A percentile compares a stretch with the other conserved stretches of the same genome.
Evolutionary conservation across 2,888 invertebrate genomes (phyloP).

Genomic region (Polymixis flavicincta): DNA sequence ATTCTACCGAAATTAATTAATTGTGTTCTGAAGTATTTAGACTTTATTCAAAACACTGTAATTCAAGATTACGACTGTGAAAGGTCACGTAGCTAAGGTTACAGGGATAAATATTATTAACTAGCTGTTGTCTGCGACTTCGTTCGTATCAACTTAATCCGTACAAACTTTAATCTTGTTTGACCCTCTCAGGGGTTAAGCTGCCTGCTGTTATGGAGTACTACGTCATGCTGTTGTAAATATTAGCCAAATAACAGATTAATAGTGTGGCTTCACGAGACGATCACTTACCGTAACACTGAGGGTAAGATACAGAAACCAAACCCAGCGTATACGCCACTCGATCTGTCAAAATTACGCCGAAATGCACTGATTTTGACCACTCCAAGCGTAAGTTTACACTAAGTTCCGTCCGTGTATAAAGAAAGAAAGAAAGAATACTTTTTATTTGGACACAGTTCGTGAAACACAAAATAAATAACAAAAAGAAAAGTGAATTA

Average conservation of each 20-base stretch:
- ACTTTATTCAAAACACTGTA: conserved; percentile 4
- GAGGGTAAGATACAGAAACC: not conserved
- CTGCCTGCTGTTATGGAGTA: too few relatives aligned
- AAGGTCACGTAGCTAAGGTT: conserved; percentile 2
- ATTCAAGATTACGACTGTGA: not conserved
- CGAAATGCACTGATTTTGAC: not conserved
- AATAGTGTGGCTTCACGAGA: not conserved
- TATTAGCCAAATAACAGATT: too few relatives aligned
- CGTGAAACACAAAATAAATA: too few relatives aligned
- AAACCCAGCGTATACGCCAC: too few relatives aligned
- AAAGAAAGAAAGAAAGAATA: too few relatives aligned
- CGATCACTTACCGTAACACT: not conserved
- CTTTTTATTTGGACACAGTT: too few relatives aligned
- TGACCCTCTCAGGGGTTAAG: not conserved
- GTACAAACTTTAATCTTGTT: not conserved
- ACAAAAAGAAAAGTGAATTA: too few relatives aligned
- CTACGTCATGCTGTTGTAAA: too few relatives aligned
- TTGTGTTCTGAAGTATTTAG: conserved; percentile 12
- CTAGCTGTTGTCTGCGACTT: not conserved
- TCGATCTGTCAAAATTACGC: not conserved
- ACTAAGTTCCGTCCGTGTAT: not conserved
- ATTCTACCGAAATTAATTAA: conserved; percentile 10
- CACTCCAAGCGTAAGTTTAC: not conserved
- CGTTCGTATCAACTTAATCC: too few relatives aligned
- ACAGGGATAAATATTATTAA: not conserved